phyloP scores from a whole-genome alignment of 2,797 vertebrate genomes.

The Sebastes nivosus region DNA sequence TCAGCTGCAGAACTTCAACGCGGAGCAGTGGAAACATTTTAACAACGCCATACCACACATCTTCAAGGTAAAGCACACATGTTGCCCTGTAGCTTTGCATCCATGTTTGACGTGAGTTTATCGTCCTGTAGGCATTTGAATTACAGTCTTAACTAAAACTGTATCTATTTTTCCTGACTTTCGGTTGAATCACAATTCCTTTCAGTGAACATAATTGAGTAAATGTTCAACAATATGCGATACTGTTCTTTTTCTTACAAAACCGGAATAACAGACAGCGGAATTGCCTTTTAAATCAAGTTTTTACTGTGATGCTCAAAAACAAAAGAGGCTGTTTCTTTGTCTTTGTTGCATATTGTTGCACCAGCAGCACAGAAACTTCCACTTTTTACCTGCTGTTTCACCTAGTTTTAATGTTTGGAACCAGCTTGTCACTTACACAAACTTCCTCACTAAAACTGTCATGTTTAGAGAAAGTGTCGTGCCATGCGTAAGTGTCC shows the following conservation, averaged over 20 bases:
- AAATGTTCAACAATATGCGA: neutral
- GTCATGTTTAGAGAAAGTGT: conserved; percentile 22
- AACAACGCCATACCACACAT: conserved; percentile 95
- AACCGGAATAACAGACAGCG: neutral
- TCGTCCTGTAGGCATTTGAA: too few relatives aligned
- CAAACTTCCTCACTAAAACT: neutral
- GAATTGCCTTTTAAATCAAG: neutral
- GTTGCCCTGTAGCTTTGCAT: neutral
- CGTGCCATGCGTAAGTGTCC: neutral
- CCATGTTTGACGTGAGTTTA: neutral
- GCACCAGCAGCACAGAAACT: neutral
- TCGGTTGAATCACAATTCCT: neutral
- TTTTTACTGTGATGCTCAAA: neutral
- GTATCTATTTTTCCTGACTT: neutral
- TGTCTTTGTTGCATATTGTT: neutral
- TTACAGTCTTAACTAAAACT: neutral
- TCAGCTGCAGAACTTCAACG: conserved; percentile 96
- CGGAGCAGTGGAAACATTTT: conserved; percentile 97
- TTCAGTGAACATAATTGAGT: neutral
- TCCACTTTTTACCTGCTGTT: neutral
- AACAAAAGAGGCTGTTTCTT: neutral
- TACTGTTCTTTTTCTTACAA: neutral
- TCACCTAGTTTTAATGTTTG: neutral
- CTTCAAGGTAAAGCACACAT: conserved; percentile 89
- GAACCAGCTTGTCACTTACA: neutral